Conservation (phyloP, 2,113 vertebrate genomes). For the Chaetops frenatus region DNA sequence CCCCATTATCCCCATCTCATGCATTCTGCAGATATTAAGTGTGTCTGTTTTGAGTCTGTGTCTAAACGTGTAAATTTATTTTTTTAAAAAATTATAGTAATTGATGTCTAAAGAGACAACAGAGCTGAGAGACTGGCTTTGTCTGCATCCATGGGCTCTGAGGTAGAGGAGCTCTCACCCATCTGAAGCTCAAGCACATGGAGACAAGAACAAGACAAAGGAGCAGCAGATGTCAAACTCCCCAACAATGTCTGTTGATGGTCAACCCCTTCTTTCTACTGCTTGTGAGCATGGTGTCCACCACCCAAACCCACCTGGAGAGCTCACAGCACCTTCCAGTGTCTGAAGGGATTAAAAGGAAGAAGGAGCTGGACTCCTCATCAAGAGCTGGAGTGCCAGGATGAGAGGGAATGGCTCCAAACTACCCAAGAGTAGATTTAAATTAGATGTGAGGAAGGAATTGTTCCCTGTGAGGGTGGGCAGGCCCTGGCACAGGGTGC, state of each 20-base stretch:
- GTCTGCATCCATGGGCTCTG: background rate
- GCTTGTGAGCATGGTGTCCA: fast-evolving
- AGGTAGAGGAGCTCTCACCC: background rate
- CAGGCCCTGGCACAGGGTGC: background rate
- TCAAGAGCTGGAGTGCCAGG: background rate
- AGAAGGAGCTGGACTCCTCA: background rate
- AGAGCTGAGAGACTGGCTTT: background rate
- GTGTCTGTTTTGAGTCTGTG: background rate
- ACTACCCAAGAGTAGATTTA: background rate
- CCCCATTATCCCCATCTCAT: too few species aligned
- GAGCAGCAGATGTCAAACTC: background rate
- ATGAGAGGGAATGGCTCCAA: background rate
- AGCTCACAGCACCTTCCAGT: background rate
- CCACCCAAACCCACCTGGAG: background rate
- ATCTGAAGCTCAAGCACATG: background rate
- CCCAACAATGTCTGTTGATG: background rate
- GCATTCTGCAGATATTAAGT: background rate
- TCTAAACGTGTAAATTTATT: background rate
- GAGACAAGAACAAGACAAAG: background rate
- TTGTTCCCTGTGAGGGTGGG: fast-evolving
- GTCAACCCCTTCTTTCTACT: background rate
- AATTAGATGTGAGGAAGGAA: background rate
- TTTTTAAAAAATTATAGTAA: background rate
- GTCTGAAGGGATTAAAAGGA: background rate
- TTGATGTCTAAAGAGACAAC: background rate